Conservation (phyloP, 2,888 invertebrate species). For the Stenchaetothrips biformis region DNA sequence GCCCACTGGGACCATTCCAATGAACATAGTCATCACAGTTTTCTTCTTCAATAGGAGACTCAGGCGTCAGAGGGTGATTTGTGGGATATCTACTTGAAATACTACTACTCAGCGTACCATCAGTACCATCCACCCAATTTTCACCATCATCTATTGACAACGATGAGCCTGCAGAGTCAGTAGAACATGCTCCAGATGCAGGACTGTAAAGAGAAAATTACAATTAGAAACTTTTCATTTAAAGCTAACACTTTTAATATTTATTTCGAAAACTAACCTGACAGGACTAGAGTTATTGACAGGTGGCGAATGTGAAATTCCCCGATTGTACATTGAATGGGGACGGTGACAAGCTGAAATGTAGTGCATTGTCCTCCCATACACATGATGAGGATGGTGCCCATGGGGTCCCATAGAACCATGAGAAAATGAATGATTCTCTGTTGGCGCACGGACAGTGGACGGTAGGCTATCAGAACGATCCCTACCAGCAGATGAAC, state of each 20-base stretch:
- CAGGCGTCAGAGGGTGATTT: slow-evolving; percentile 55
- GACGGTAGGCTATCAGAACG: slow-evolving; percentile 81
- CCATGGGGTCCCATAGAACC: background rate
- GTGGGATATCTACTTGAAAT: slow-evolving; percentile 42
- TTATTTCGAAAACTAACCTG: slow-evolving; percentile 37
- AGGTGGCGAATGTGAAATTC: slow-evolving; percentile 51
- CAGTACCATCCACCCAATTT: slow-evolving; percentile 48
- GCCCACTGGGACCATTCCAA: slow-evolving; percentile 38
- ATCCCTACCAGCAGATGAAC: slow-evolving; percentile 53
- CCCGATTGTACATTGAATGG: slow-evolving; percentile 47
- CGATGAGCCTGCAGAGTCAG: slow-evolving; percentile 65
- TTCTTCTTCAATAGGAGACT: slow-evolving; percentile 63
- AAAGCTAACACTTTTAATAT: background rate
- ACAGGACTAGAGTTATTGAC: slow-evolving; percentile 54
- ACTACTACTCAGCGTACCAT: slow-evolving; percentile 30
- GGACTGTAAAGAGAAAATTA: slow-evolving; percentile 46
- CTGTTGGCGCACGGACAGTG: slow-evolving; percentile 59
- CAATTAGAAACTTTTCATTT: background rate
- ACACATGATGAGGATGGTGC: slow-evolving; percentile 43
- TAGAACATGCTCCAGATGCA: slow-evolving; percentile 56
- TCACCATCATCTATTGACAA: slow-evolving; percentile 61
- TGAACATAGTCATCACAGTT: slow-evolving; percentile 55
- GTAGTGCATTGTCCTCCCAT: slow-evolving; percentile 40
- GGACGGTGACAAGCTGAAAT: slow-evolving; percentile 47
- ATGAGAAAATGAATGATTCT: slow-evolving; percentile 48